Conservation (phyloP, 2,888 invertebrate genomes). For the Cheilosia soror region DNA sequence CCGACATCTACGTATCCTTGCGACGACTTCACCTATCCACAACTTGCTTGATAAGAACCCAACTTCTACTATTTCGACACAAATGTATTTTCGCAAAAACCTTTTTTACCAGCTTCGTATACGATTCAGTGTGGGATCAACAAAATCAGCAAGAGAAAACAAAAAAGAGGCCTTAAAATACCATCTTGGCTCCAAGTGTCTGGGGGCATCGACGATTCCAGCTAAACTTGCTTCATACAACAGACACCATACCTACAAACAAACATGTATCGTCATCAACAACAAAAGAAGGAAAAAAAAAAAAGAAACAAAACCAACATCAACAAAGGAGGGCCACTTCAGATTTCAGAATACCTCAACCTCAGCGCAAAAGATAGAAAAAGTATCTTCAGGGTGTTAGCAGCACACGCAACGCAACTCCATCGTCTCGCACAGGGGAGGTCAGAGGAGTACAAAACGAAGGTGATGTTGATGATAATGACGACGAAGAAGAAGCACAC, state of each 20-base stretch:
- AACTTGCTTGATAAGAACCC: too few species aligned
- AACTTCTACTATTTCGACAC: too few species aligned
- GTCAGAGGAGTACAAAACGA: slow-evolving; percentile 39
- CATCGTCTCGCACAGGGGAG: too few species aligned
- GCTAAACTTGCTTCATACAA: slow-evolving; percentile 30
- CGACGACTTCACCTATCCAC: too few species aligned
- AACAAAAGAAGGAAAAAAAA: neutral
- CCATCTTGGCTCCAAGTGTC: slow-evolving; percentile 43
- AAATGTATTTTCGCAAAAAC: too few species aligned
- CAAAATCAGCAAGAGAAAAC: neutral
- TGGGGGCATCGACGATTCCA: slow-evolving; percentile 8
- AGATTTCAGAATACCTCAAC: slow-evolving; percentile 47
- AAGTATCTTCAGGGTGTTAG: slow-evolving; percentile 62
- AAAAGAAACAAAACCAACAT: slow-evolving; percentile 33
- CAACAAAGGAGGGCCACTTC: slow-evolving; percentile 60
- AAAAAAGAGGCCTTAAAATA: slow-evolving; percentile 3
- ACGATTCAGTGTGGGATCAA: neutral
- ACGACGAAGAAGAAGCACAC: slow-evolving; percentile 57
- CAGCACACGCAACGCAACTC: slow-evolving; percentile 41
- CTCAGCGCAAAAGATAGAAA: slow-evolving; percentile 41
- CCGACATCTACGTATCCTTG: too few species aligned
- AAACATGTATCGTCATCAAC: slow-evolving; percentile 25
- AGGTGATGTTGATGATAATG: slow-evolving; percentile 60
- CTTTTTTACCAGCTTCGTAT: too few species aligned
- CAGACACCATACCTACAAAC: slow-evolving; percentile 7